Evolutionary conservation across 2,797 vertebrate genomes (phyloP).

Genomic region (Bryconaethiops microstoma): DNA sequence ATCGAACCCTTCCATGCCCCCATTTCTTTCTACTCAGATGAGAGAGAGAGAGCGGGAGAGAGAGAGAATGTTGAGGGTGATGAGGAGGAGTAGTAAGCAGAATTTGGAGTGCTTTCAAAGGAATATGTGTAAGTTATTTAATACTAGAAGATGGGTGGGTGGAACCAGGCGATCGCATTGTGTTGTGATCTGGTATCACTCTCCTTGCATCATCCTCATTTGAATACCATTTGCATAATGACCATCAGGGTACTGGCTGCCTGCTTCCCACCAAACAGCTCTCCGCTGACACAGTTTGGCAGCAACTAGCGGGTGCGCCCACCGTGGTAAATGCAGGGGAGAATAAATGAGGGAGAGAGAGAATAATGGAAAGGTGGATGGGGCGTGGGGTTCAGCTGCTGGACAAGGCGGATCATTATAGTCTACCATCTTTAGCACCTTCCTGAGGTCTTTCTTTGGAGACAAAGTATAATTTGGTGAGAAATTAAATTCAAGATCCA

Average conservation of each 20-base stretch:
- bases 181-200: background rate
- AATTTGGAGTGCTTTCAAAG: background rate
- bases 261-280: slow-evolving; percentile 25
- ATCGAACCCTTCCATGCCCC: background rate
- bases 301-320: background rate
- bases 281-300: slow-evolving; percentile 24
- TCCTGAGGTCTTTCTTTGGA: background rate
- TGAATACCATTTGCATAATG: slow-evolving; percentile 26
- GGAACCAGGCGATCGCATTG: background rate
- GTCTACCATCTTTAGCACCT: background rate
- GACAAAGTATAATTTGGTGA: background rate
- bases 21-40: background rate
- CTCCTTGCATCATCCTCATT: slow-evolving; percentile 4
- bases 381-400: background rate
- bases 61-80: background rate
- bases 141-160: background rate
- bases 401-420: background rate
- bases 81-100: background rate
- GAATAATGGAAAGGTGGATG: background rate
- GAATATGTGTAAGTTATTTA: background rate
- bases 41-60: slow-evolving; percentile 26
- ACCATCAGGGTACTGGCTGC: slow-evolving; percentile 5
- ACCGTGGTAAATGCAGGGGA: background rate
- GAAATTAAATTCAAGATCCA: background rate
- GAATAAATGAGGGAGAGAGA: background rate